Evolutionary conservation across 2,797 vertebrate species (phyloP).

Genomic region (Pangasius larnaudii): DNA sequence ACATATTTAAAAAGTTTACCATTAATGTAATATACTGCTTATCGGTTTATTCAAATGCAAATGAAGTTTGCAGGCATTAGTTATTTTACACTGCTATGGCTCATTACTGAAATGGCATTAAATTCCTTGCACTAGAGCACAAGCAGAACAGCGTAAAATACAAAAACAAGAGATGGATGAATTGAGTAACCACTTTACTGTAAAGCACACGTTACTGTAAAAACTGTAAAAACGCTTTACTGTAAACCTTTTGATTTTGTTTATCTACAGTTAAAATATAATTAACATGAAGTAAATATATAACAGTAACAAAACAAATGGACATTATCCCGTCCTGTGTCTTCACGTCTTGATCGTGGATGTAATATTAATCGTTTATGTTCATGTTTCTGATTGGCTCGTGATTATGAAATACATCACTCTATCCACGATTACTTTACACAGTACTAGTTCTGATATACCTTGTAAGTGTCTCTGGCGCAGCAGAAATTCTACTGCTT

Average conservation of each 20-base stretch:
- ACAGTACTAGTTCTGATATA: not conserved
- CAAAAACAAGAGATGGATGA: not conserved
- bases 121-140: not conserved
- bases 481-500: not conserved
- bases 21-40: not conserved
- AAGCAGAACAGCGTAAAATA: not conserved
- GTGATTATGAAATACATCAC: not conserved
- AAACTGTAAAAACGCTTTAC: too few species aligned
- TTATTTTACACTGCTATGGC: not conserved
- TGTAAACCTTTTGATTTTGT: not conserved
- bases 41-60: not conserved
- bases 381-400: not conserved
- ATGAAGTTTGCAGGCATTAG: not conserved
- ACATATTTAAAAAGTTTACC: not conserved
- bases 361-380: not conserved
- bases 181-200: not conserved
- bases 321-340: not conserved
- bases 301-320: not conserved
- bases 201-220: too few species aligned
- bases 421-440: not conserved
- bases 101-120: not conserved
- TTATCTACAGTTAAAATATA: not conserved
- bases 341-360: not conserved
- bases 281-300: not conserved
- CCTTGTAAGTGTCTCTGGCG: not conserved